Evolutionary conservation across 2,797 vertebrate genomes (phyloP).

Genomic region (Sebastes miniatus): DNA sequence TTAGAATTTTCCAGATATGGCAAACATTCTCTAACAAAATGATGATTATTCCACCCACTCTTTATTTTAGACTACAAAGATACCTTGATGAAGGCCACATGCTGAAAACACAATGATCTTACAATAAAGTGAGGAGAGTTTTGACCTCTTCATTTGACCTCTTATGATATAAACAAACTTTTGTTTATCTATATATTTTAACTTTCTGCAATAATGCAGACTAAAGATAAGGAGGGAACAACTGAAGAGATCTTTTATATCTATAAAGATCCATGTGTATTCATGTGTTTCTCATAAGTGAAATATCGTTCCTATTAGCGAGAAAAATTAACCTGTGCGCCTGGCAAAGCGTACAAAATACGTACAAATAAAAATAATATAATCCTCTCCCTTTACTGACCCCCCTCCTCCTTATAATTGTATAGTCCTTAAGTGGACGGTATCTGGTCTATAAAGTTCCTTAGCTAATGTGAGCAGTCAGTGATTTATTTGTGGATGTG

Average conservation of each 20-base stretch:
- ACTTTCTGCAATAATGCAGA: too few species aligned
- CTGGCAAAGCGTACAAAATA: not conserved
- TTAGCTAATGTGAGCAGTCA: not conserved
- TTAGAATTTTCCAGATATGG: too few species aligned
- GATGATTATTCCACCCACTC: too few species aligned
- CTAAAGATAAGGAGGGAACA: too few species aligned
- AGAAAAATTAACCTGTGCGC: not conserved
- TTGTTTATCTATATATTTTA: too few species aligned
- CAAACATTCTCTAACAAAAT: too few species aligned
- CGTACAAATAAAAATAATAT: not conserved
- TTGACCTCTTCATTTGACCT: too few species aligned
- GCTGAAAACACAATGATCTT: too few species aligned
- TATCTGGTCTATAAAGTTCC: not conserved
- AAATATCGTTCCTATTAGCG: not conserved
- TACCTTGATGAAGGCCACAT: too few species aligned
- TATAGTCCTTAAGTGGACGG: not conserved
- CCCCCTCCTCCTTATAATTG: not conserved
- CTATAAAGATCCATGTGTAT: not conserved
- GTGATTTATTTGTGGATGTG: conserved; percentile 39
- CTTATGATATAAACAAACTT: too few species aligned
- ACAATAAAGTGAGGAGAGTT: too few species aligned
- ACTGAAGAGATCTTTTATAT: not conserved
- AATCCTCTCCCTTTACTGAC: not conserved
- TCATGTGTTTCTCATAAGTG: not conserved
- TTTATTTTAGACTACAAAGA: too few species aligned